Conservation (phyloP, 2,888 invertebrate species). For the Epistrophe eligans region DNA sequence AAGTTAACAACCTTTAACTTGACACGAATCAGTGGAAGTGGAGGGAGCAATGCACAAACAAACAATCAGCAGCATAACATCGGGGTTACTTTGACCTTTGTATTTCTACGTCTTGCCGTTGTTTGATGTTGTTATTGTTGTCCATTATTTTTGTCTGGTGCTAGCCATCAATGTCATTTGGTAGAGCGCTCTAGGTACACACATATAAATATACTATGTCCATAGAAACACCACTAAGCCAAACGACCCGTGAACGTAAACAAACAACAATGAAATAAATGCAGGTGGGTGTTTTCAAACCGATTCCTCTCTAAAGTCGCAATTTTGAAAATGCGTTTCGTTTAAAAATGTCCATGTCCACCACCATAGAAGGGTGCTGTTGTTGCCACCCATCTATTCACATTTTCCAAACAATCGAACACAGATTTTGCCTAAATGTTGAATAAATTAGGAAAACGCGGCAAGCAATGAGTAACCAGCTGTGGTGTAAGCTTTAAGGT, state of each 20-base stretch:
- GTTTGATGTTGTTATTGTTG: conserved; percentile 24
- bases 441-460: background rate
- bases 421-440: conserved; percentile 24
- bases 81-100: conserved; percentile 68
- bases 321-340: conserved; percentile 49
- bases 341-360: background rate
- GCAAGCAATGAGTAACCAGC: conserved; percentile 11
- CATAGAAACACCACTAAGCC: conserved; percentile 13
- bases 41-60: conserved; percentile 33
- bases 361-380: background rate
- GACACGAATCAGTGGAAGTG: conserved; percentile 52
- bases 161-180: conserved; percentile 54
- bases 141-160: conserved; percentile 44
- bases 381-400: background rate
- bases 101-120: conserved; percentile 23
- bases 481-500: conserved; percentile 14
- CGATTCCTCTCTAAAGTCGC: conserved; percentile 41
- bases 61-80: conserved; percentile 1
- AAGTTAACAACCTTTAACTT: conserved; percentile 72
- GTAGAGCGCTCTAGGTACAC: background rate
- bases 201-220: background rate
- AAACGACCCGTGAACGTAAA: conserved; percentile 35
- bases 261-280: conserved; percentile 34
- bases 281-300: conserved; percentile 23
- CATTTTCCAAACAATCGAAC: conserved; percentile 9